Percentiles rank a stretch among this genome's conserved stretches.
phyloP scores from a whole-genome alignment of 2,888 invertebrate genomes.

The Marronus borbonicus region DNA sequence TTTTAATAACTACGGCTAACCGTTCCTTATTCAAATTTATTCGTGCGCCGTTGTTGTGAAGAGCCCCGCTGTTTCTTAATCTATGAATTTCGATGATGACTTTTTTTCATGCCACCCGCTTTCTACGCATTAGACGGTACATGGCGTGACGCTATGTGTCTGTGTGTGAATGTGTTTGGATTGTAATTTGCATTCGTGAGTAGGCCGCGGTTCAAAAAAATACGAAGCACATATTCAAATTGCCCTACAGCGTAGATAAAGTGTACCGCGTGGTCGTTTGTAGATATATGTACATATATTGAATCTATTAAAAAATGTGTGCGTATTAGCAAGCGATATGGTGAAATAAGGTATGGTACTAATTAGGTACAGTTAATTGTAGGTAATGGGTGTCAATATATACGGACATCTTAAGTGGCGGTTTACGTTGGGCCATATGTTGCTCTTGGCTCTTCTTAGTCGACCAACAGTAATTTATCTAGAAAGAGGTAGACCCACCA shows the following conservation, averaged over 20 bases:
- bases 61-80: slow-evolving; percentile 45
- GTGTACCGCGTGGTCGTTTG: slow-evolving; percentile 17
- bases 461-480: no score
- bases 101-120: slow-evolving; percentile 40
- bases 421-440: not conserved
- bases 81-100: slow-evolving; percentile 40
- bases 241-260: slow-evolving; percentile 37
- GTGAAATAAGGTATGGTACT: slow-evolving; percentile 3
- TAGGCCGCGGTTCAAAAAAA: slow-evolving; percentile 31
- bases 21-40: slow-evolving; percentile 37
- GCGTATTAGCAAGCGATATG: not conserved
- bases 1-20: slow-evolving; percentile 32
- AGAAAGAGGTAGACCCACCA: no score
- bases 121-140: slow-evolving; percentile 30
- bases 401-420: not conserved
- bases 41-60: slow-evolving; percentile 36
- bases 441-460: no score
- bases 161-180: slow-evolving; percentile 35
- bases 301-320: slow-evolving; percentile 9
- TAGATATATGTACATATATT: not conserved
- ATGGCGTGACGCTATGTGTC: slow-evolving; percentile 11
- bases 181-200: slow-evolving; percentile 42
- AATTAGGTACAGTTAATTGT: slow-evolving; percentile 13
- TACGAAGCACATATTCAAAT: slow-evolving; percentile 14
- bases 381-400: not conserved